Evolutionary conservation across 2,888 invertebrate genomes (phyloP).

Genomic region (Eueremaeus valkanovi): DNA sequence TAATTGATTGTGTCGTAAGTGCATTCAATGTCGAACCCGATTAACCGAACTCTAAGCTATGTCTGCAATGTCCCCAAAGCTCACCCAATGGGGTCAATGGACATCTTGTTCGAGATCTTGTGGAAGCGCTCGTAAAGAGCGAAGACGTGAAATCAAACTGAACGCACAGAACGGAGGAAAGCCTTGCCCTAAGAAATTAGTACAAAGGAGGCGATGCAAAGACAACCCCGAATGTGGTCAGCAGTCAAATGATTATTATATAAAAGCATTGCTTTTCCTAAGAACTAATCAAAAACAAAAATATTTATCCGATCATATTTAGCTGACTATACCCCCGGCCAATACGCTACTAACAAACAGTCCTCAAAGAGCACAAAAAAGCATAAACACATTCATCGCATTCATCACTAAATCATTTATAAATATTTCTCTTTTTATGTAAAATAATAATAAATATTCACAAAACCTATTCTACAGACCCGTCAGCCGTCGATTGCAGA

Average conservation of each 20-base stretch:
- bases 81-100: constrained; percentile 80
- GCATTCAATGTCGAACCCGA: no score
- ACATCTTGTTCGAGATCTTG: constrained; percentile 73
- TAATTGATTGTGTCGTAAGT: constrained; percentile 54
- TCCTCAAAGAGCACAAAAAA: constrained; percentile 27
- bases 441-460: not conserved
- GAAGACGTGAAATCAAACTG: constrained; percentile 61
- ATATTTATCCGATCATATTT: constrained; percentile 1
- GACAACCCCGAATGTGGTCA: constrained; percentile 47
- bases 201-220: constrained; percentile 61
- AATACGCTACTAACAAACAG: constrained; percentile 23
- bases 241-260: constrained; percentile 29
- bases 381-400: constrained; percentile 39
- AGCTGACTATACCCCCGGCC: not conserved
- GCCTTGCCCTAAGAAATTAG: constrained; percentile 61
- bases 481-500: constrained; percentile 41
- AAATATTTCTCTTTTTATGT: constrained; percentile 9
- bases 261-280: constrained; percentile 6
- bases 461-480: not conserved
- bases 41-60: no score
- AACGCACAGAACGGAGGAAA: constrained; percentile 63
- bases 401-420: constrained; percentile 26
- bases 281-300: not conserved
- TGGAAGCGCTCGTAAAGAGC: constrained; percentile 67
- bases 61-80: not conserved